Evolutionary conservation across 2,888 invertebrate species (phyloP), one percentile per base, ranked within the genome.

Genomic region (Leptinotarsa peninsularis): DNA sequence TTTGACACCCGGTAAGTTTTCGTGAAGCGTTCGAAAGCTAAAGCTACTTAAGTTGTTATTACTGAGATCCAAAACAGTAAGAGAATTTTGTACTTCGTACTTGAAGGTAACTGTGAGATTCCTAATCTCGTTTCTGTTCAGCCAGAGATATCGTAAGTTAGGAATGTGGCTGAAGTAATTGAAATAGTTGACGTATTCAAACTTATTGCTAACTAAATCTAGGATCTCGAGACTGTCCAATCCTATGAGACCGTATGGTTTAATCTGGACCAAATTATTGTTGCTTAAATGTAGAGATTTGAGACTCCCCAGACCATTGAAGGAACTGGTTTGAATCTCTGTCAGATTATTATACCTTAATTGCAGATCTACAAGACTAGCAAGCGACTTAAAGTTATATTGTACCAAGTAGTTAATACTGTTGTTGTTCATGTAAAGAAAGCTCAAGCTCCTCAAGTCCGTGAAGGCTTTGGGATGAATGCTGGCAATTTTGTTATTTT

Each of bases 401-500:
- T 84, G 86, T 21, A 85, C 82, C 69, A 89, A 78, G 74, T 83
- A 83, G 56, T 77, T 84, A 78, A 89, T 81, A 72, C 81, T 85
- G 82, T 89, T 89, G 74, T 88, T 84, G 75, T 87, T 87, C 60
- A 89, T 79, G 79, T 86, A 89, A 13, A 89, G 81, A 72, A 81
- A 85, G 72, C 87, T 85, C 69, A 88, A 80, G 73, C 86, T 85
- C 52, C 78, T 81, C 72, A 89, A 82, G 74, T 85, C 85, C 0
- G 83, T 75, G 77, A 90, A 90, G n/a, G 88, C 88, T 5, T 85
- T 85, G 23, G 83, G 83, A 67, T 88, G 87, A 3, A 90, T 84
- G 49, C 85, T 84, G 1, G 81, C 73, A 69, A 90, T 88, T 50
- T 83, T 81, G 71, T 90, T 90, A 72, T 87, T 84, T 78, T 89